Evolutionary conservation across 1,140 invertebrate genomes (phyloP), one percentile per base, ranked within the genome.

Genomic region (Listronotus oregonensis): DNA sequence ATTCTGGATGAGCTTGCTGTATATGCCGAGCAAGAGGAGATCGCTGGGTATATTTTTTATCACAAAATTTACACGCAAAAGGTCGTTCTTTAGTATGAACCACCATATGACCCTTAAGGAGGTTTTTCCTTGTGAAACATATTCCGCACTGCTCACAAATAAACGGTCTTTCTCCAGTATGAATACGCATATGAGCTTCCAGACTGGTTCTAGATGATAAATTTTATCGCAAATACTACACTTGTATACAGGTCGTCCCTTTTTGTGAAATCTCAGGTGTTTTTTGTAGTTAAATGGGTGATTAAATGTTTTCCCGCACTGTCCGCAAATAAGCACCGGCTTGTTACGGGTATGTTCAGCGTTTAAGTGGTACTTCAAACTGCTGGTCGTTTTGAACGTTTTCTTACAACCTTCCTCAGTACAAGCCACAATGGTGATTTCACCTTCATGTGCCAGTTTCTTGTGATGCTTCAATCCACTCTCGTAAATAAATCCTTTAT

Each of bases 121-220:
- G 43, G 71, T 66, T 67, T 74, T 82, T 70, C 85, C 87, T 0
- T 86, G 86, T 63, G 59, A 73, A 78, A 58, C 51, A 46, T 62
- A 72, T 89, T 4, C 86, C 86, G 74, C 89, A 90, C 14, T 85
- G 79, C 6, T 81, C 76, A 77, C 89, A 91, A 49, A 86, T 81
- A 75, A 86, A 90, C 5, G 88, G 88, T 71, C 88, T 89, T 71
- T 89, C 87, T 0, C 88, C 87, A 0, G 87, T 88, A 67, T 90
- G 87, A 49, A 81, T 82, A 12, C 86, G 78, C 84, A 89, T 87
- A 71, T 90, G 89, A 14, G 17, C 18, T 21, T 64, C 60, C 15
- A 67, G 51, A 55, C 65, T 56, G 11, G 21, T 27, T 11, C 31
- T 57, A 15, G 63, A 62, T 8, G 54, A 51, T 14, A 69, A 47